Evolutionary conservation across 2,888 invertebrate genomes (phyloP), one percentile per base, ranked within the genome.

Genomic region (Antheraea yamamai): DNA sequence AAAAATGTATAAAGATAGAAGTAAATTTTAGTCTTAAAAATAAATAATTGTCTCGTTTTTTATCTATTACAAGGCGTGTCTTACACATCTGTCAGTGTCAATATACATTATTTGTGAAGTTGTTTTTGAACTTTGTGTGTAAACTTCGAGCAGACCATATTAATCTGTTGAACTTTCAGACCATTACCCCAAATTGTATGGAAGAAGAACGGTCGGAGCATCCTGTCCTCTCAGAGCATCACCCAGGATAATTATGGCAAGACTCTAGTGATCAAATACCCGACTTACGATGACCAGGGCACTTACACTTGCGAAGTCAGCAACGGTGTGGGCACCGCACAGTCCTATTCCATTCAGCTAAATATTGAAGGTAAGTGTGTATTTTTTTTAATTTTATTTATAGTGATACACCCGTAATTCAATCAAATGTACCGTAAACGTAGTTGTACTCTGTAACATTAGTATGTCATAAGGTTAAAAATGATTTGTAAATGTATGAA

Each of bases 111-210:
- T 20, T 18, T 18, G 52, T 16, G 58, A 58, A 58, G 47, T 12
- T 7, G 47, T 12, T 12, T 12, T 47, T 47, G 47, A 47, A 10
- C 47, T 47, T 47, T 47, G 47, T 12, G 7, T 47, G 47, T 58
- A n/a, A 4, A 58, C 7, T 58, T n/a, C 1, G 58, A 58, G n/a
- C 58, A n/a, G 55, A 58, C n/a, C n/a, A 7, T 20, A n/a, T 64
- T 8, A 26, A 64, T 12, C 18, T 26, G 14, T 7, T 6, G 12
- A 12, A 64, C 64, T 64, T 26, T 4, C 90, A 97, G 97, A 81
- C 99, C 99, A 0, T 92, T 99, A 74, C 99, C 99, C 0, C 97
- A 98, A 90, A 98, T 98, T 7, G 96, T 98, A 20, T 99, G 99
- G 99, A 96, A 95, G 80, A 98, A 98, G 91, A 96, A 97, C 85